Conservation (phyloP, 2,888 invertebrate species). For the Ametastegia equiseti region DNA sequence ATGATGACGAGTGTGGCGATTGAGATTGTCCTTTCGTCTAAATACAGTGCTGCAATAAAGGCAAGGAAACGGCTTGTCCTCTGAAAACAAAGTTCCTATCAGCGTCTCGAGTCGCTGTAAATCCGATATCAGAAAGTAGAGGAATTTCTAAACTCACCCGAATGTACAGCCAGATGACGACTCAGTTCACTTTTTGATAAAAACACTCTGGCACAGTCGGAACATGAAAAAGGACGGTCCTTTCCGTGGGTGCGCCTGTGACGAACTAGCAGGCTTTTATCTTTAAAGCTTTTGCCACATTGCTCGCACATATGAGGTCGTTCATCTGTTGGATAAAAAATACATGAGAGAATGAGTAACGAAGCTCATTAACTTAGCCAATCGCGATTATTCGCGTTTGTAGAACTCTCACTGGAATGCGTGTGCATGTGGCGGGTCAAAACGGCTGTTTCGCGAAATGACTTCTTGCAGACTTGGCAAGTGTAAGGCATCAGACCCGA, state of each 20-base stretch:
- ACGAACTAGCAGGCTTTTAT: constrained; percentile 71
- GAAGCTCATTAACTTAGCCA: not conserved
- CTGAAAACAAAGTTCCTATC: constrained; percentile 74
- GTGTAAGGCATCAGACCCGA: constrained; percentile 77
- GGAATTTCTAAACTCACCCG: constrained; percentile 62
- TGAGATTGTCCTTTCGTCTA: constrained; percentile 87
- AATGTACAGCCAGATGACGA: constrained; percentile 74
- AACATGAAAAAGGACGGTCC: constrained; percentile 74
- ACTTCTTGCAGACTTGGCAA: constrained; percentile 83
- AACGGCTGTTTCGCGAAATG: constrained; percentile 84
- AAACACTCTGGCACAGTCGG: constrained; percentile 73
- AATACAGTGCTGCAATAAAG: constrained; percentile 84
- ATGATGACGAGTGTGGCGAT: constrained; percentile 86
- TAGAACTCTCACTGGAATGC: constrained; percentile 85
- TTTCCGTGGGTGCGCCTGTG: constrained; percentile 75
- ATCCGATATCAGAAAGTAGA: not conserved
- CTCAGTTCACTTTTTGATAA: constrained; percentile 74
- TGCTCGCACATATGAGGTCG: constrained; percentile 70
- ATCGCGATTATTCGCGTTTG: too few relatives aligned
- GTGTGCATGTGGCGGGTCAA: constrained; percentile 83
- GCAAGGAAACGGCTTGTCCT: constrained; percentile 84
- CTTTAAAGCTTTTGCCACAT: constrained; percentile 73
- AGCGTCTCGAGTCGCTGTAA: not conserved
- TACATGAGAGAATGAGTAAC: not conserved
- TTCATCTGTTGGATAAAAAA: constrained; percentile 63